Percentiles rank a stretch among this genome's conserved stretches.
These are phyloP conservation scores for Ptychadena robeensis DNA, from an alignment of 2,797 vertebrate genomes.

Conservation along the genomic window DNA sequence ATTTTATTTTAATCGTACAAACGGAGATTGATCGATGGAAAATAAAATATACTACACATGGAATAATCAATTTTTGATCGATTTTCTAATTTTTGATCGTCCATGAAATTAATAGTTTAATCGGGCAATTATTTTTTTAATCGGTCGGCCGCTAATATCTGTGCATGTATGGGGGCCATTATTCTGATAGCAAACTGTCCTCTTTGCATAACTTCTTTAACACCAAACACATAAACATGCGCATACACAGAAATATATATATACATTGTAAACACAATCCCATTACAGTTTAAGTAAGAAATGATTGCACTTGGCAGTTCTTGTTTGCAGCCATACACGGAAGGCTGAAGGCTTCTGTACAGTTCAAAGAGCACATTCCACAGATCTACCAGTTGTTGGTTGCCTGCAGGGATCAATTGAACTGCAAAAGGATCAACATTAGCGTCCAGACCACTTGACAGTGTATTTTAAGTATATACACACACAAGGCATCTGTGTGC, in stretches of 20 bases:
- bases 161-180: too few relatives aligned
- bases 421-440: conserved; percentile 74
- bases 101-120: too few relatives aligned
- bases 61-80: too few relatives aligned
- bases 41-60: too few relatives aligned
- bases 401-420: conserved; percentile 92
- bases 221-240: not conserved
- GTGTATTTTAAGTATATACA: conserved; percentile 60
- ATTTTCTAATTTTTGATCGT: too few relatives aligned
- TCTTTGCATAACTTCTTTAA: too few relatives aligned
- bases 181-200: too few relatives aligned
- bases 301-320: conserved; percentile 91
- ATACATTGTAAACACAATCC: conserved; percentile 70
- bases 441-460: conserved; percentile 73
- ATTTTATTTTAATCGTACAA: too few relatives aligned
- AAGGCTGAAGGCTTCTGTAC: conserved; percentile 88
- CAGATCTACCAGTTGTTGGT: conserved; percentile 84
- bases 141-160: too few relatives aligned
- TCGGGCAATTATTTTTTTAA: too few relatives aligned
- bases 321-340: conserved; percentile 89
- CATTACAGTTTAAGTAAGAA: conserved; percentile 84
- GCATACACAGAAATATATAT: conserved; percentile 2
- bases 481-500: conserved; percentile 42
- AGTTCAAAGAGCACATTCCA: conserved; percentile 98
- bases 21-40: too few relatives aligned